Base-by-base conservation (phyloP, 64 coral and sea anemone species). In the Montipora foliosa region DNA sequence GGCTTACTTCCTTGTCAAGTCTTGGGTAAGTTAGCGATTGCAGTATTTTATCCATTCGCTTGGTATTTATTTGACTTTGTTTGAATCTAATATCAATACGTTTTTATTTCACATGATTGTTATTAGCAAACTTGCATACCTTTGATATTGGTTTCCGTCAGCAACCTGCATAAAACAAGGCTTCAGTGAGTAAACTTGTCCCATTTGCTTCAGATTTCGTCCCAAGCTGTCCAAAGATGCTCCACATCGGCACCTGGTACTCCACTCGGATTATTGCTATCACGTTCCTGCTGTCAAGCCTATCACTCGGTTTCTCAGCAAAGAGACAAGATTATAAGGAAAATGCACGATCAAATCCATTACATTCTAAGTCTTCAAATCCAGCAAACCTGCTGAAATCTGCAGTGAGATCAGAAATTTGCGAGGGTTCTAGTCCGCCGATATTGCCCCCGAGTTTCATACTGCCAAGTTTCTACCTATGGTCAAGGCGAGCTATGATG, bases 71-170 rank as follows among this genome's bases (percentile, higher is more conserved):
- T 86, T 46, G 0, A 68, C 67, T 5, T 11, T 14, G 8, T 61
- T 82, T 44, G 21, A 82, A 45, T 69, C 82, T 71, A 86, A 86
- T 86, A 86, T 86, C 64, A 49, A 49, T 49, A 22, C 49, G 47
- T 86, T 71, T 84, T 86, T 22, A 71, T 49, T 86, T 70, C 46
- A 86, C 45, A 45, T 47, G 49, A 15, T 29, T 50, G 82, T 46
- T 70, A 67, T 44, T 72, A 44, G 67, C 15, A 86, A 86, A 71
- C 37, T 12, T 72, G 49, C 62, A 86, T 86, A 71, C 82, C 82
- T 71, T 20, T 71, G 67, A 86, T 86, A 86, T 86, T 86, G 82
- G 82, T 49, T 25, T 29, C 8, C 5, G 19, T 17, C 47, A 51
- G 47, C 20, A 47, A 9, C 66, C 37, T 48, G 82, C 66, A 86